A percentile compares a stretch with the other conserved stretches of the same genome.
Evolutionary conservation across 2,888 invertebrate genomes (phyloP).

Genomic region (Stomorhina lunata): DNA sequence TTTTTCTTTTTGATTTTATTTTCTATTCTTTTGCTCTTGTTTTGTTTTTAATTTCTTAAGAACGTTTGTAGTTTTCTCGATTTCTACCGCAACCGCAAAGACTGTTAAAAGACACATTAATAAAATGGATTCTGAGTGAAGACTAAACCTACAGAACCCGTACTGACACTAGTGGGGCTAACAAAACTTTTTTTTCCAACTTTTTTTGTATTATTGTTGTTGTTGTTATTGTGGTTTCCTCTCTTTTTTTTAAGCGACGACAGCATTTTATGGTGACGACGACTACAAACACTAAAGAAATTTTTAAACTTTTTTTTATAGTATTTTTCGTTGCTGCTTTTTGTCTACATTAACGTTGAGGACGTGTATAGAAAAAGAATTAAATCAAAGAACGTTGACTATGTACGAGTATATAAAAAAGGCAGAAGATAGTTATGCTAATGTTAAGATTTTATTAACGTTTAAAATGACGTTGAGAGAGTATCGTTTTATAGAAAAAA

Average conservation of each 20-base stretch:
- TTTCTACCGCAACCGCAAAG: conserved; percentile 62
- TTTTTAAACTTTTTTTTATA: conserved; percentile 22
- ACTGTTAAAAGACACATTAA: conserved; percentile 63
- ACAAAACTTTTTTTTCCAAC: conserved; percentile 36
- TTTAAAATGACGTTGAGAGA: conserved; percentile 15
- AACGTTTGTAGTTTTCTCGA: conserved; percentile 25
- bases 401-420: conserved; percentile 25
- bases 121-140: conserved; percentile 66
- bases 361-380: conserved; percentile 56
- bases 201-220: conserved; percentile 15
- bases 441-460: conserved; percentile 23
- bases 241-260: conserved; percentile 50
- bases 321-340: neutral
- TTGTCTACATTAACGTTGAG: conserved; percentile 26
- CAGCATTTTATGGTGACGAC: conserved; percentile 40
- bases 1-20: conserved; percentile 16
- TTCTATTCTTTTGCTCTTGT: conserved; percentile 4
- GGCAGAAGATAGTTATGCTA: conserved; percentile 25
- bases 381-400: conserved; percentile 51
- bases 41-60: conserved; percentile 31
- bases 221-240: conserved; percentile 26
- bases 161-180: conserved; percentile 61
- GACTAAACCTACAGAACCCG: conserved; percentile 64
- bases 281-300: conserved; percentile 38
- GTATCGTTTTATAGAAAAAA: conserved; percentile 41